Evolutionary conservation across 2,797 vertebrate species (phyloP).

Genomic region (Denticeps clupeoides): DNA sequence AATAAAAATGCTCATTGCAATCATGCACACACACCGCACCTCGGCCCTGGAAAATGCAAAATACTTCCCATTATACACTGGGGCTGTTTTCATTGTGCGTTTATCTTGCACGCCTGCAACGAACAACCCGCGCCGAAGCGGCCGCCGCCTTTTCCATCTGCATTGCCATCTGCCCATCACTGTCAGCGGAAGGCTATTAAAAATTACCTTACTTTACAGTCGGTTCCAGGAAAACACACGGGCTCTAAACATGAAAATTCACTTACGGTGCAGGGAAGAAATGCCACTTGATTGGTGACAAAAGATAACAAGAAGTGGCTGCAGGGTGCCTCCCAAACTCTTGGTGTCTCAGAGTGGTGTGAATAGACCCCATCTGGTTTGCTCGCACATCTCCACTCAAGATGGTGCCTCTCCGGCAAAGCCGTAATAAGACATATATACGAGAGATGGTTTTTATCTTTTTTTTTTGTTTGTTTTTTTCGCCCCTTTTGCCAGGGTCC

Average conservation of each 20-base stretch:
- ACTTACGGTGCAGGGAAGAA: slow-evolving; percentile 14
- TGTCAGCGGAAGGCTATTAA: slow-evolving; percentile 13
- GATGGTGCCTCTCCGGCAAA: slow-evolving; percentile 46
- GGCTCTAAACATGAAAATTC: slow-evolving; percentile 34
- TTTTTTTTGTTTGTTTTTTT: too few relatives aligned
- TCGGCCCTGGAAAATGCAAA: too few relatives aligned
- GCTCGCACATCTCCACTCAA: slow-evolving; percentile 54
- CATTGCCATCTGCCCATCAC: slow-evolving; percentile 14
- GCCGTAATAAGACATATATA: slow-evolving; percentile 43
- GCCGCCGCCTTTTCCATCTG: slow-evolving; percentile 21
- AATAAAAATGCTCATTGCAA: too few relatives aligned
- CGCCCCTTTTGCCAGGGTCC: slow-evolving; percentile 55
- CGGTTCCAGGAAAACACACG: slow-evolving; percentile 21
- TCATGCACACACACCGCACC: too few relatives aligned
- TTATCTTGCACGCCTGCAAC: too few relatives aligned
- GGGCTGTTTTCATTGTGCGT: too few relatives aligned
- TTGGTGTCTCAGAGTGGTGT: slow-evolving; percentile 63
- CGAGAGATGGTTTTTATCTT: slow-evolving; percentile 28
- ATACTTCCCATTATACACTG: too few relatives aligned
- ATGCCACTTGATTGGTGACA: slow-evolving; percentile 70
- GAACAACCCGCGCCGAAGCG: too few relatives aligned
- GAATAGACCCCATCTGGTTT: slow-evolving; percentile 72
- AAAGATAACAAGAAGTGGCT: slow-evolving; percentile 74
- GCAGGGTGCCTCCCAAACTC: slow-evolving; percentile 67
- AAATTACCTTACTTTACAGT: slow-evolving; percentile 22